Conservation (phyloP, 2,113 vertebrate species). For the Poicephalus meyeri region DNA sequence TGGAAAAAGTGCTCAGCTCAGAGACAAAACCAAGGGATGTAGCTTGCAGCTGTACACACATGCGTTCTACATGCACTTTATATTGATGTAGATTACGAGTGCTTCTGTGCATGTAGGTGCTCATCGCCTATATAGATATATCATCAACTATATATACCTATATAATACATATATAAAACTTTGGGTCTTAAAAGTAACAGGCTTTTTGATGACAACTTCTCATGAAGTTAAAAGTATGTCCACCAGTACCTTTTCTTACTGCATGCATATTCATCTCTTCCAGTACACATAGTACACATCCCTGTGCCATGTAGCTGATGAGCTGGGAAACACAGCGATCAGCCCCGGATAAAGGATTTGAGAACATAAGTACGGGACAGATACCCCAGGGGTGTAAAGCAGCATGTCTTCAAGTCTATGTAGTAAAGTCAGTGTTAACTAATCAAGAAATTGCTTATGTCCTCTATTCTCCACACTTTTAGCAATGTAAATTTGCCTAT, state of each 20-base stretch:
- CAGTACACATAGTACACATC: background rate
- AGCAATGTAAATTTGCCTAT: background rate
- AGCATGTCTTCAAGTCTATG: background rate
- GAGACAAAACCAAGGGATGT: background rate
- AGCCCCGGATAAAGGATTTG: background rate
- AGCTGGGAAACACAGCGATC: background rate
- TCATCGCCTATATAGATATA: background rate
- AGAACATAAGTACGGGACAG: accelerated
- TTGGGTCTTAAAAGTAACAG: background rate
- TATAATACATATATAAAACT: background rate
- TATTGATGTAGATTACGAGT: background rate
- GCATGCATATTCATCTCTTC: background rate
- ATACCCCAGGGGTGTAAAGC: background rate
- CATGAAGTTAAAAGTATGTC: background rate
- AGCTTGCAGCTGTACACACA: background rate
- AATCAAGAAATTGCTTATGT: background rate
- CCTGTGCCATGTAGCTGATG: background rate
- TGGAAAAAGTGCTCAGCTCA: background rate
- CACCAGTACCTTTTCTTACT: background rate
- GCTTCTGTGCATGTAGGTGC: background rate
- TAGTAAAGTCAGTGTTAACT: background rate
- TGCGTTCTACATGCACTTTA: accelerated
- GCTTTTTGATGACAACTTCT: background rate
- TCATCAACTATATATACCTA: background rate
- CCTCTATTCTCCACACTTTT: background rate